A percentile compares a stretch with the other conserved stretches of the same genome.
phyloP scores from a whole-genome alignment of 2,113 vertebrate genomes.

The Plectropomus leopardus region DNA sequence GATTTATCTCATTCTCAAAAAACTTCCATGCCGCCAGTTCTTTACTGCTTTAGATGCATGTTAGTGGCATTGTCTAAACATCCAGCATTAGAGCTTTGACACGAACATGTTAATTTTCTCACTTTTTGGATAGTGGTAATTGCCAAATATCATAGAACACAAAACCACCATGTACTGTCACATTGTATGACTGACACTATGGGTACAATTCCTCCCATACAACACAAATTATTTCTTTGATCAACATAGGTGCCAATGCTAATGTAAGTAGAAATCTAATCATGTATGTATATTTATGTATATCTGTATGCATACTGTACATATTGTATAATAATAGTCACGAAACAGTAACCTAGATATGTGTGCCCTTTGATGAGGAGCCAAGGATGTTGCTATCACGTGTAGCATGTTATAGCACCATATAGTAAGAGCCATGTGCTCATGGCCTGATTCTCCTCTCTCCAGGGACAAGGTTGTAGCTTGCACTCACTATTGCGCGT shows the following conservation, averaged over 20 bases:
- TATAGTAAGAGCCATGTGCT: constrained; percentile 36
- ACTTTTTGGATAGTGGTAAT: background rate
- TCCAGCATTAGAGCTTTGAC: background rate
- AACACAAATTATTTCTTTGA: background rate
- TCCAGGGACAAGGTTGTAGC: constrained; percentile 42
- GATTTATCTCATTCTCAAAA: too few species aligned
- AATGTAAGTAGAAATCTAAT: background rate
- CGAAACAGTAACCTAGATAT: constrained; percentile 33
- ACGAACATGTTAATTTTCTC: background rate
- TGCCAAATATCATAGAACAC: background rate
- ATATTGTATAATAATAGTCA: background rate
- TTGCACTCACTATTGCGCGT: background rate
- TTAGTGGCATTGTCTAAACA: background rate
- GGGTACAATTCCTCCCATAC: too few species aligned
- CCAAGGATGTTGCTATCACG: constrained; percentile 44
- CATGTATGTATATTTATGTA: background rate
- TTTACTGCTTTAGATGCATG: background rate
- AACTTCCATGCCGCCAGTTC: background rate
- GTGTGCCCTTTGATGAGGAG: constrained; percentile 12
- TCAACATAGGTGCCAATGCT: background rate
- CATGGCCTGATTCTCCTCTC: constrained; percentile 64
- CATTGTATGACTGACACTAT: background rate
- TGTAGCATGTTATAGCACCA: constrained; percentile 5
- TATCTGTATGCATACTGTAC: background rate
- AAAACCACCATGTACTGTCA: too few species aligned